Evolutionary conservation across 1,140 invertebrate species (phyloP).

Genomic region (Hyphantria cunea): DNA sequence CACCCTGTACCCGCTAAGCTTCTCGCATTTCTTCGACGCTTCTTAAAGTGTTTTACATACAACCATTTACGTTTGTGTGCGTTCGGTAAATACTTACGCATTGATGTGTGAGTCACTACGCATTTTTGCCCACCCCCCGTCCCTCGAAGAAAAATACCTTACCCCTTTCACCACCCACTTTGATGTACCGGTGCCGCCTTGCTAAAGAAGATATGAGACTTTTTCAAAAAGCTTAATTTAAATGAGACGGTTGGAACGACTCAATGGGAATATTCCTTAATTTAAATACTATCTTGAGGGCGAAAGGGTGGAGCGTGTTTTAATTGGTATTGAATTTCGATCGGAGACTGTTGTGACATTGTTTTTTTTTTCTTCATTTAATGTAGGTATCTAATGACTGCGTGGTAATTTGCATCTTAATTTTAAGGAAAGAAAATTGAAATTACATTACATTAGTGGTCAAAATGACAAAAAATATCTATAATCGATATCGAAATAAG

Average conservation of each 20-base stretch:
- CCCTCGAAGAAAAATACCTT: constrained; percentile 77
- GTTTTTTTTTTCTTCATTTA: constrained; percentile 48
- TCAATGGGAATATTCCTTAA: constrained; percentile 77
- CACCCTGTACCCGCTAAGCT: constrained; percentile 73
- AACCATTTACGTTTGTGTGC: constrained; percentile 64
- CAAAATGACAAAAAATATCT: no score
- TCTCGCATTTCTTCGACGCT: constrained; percentile 81
- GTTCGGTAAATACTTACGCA: constrained; percentile 75
- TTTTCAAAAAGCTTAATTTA: constrained; percentile 82
- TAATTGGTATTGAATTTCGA: constrained; percentile 81
- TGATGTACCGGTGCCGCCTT: constrained; percentile 76
- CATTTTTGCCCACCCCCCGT: constrained; percentile 66
- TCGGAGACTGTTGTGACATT: constrained; percentile 60
- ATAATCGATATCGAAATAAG: no score
- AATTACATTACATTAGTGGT: no score
- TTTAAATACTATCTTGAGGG: constrained; percentile 77
- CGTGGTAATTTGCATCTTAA: constrained; percentile 11
- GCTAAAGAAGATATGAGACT: constrained; percentile 80
- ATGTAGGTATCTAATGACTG: not conserved
- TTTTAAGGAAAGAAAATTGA: not conserved
- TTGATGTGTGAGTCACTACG: constrained; percentile 73
- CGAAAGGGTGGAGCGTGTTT: constrained; percentile 59
- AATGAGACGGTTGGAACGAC: constrained; percentile 74
- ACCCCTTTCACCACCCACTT: constrained; percentile 73
- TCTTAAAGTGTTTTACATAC: constrained; percentile 82